phyloP scores from a whole-genome alignment of 2,888 invertebrate genomes.

The Drosophila kuntzei region DNA sequence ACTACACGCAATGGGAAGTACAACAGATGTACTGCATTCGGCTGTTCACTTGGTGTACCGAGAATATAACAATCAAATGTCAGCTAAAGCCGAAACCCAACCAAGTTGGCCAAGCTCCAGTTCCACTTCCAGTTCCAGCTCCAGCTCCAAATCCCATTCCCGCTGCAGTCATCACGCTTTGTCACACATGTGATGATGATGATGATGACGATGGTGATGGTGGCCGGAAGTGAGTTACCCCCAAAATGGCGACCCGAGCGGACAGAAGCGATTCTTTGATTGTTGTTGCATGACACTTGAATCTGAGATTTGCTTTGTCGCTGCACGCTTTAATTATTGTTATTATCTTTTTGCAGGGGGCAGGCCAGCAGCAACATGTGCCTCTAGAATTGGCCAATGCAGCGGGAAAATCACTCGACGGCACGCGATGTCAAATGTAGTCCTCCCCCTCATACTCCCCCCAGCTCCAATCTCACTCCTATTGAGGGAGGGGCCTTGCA shows the following conservation, averaged over 20 bases:
- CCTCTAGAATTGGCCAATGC: conserved; percentile 74
- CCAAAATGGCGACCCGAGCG: conserved; percentile 57
- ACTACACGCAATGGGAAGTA: conserved; percentile 81
- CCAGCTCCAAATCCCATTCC: conserved; percentile 2
- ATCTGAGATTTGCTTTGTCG: conserved; percentile 75
- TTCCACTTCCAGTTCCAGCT: neutral
- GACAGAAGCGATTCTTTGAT: conserved; percentile 45
- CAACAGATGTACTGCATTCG: conserved; percentile 68
- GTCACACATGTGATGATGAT: conserved; percentile 53
- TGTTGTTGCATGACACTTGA: conserved; percentile 74
- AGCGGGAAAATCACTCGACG: conserved; percentile 81
- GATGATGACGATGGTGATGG: conserved; percentile 62
- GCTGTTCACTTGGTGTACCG: conserved; percentile 29
- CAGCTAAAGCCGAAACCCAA: conserved; percentile 41
- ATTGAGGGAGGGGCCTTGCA: conserved; percentile 46
- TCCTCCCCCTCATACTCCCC: neutral
- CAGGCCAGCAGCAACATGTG: conserved; percentile 35
- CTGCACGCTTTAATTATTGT: conserved; percentile 78
- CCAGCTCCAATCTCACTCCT: neutral
- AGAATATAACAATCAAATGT: conserved; percentile 57
- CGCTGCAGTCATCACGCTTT: conserved; percentile 54
- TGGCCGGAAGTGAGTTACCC: conserved; percentile 67
- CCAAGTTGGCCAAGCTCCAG: conserved; percentile 11
- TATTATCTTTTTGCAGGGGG: conserved; percentile 67
- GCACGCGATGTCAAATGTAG: conserved; percentile 83